Evolutionary conservation across 2,797 vertebrate genomes (phyloP).

Genomic region (Dendrocincla tyrannina): DNA sequence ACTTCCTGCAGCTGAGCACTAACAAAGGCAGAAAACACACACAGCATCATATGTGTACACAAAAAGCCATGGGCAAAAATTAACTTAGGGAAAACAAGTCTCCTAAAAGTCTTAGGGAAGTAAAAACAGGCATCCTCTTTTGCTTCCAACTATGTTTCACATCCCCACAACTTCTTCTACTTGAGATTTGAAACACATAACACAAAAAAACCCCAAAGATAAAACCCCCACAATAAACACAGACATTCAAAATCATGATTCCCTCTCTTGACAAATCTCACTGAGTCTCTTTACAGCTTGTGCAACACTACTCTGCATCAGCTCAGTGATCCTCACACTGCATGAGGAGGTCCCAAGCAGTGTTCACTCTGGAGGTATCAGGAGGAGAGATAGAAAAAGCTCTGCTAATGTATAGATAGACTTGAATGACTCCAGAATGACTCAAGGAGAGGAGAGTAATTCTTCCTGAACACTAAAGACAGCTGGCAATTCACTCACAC

Average conservation of each 20-base stretch:
- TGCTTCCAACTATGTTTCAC: background rate
- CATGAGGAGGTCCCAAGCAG: background rate
- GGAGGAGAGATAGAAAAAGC: background rate
- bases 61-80: background rate
- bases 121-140: background rate
- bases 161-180: background rate
- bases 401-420: background rate
- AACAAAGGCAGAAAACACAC: background rate
- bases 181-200: background rate
- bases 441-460: background rate
- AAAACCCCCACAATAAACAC: background rate
- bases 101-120: background rate
- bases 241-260: background rate
- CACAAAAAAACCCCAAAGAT: background rate
- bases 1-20: background rate
- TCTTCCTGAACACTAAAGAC: background rate
- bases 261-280: accelerated
- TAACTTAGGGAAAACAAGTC: background rate
- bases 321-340: background rate
- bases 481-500: background rate
- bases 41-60: background rate
- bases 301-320: background rate
- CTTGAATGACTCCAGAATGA: background rate
- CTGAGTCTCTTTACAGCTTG: background rate
- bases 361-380: background rate